A percentile compares a stretch with the other conserved stretches of the same genome.
phyloP scores from a whole-genome alignment of 2,113 vertebrate genomes.

The Bos taurus region DNA sequence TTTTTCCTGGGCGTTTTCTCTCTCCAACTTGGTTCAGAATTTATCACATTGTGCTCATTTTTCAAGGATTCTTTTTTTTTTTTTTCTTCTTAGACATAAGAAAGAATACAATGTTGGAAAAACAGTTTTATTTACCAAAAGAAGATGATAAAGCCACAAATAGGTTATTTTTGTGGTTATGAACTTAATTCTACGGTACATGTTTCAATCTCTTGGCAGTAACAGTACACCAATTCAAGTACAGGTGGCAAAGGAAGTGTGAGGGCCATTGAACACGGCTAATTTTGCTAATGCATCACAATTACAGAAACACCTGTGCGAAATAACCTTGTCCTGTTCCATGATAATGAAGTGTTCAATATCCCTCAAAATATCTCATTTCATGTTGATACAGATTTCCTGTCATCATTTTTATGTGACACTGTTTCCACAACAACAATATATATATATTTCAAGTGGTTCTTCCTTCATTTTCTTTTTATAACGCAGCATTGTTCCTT shows the following conservation, averaged over 20 bases:
- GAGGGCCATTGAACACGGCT: slow-evolving; percentile 28
- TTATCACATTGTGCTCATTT: not conserved
- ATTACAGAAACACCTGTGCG: slow-evolving; percentile 66
- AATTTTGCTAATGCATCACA: slow-evolving; percentile 60
- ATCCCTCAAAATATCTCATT: slow-evolving; percentile 30
- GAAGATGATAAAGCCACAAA: not conserved
- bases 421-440: not conserved
- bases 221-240: not conserved
- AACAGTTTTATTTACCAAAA: not conserved
- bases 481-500: not conserved
- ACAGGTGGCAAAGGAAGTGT: slow-evolving; percentile 26
- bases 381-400: not conserved
- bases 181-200: not conserved
- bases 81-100: not conserved
- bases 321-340: slow-evolving; percentile 56
- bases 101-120: not conserved
- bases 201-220: not conserved
- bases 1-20: not conserved
- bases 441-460: not conserved
- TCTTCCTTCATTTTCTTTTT: not conserved
- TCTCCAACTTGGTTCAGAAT: not conserved
- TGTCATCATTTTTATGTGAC: not conserved
- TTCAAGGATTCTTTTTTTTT: not conserved
- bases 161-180: not conserved
- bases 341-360: slow-evolving; percentile 26